Evolutionary conservation across 1,140 invertebrate genomes (phyloP).

Genomic region (Drosophila nigromelanica): DNA sequence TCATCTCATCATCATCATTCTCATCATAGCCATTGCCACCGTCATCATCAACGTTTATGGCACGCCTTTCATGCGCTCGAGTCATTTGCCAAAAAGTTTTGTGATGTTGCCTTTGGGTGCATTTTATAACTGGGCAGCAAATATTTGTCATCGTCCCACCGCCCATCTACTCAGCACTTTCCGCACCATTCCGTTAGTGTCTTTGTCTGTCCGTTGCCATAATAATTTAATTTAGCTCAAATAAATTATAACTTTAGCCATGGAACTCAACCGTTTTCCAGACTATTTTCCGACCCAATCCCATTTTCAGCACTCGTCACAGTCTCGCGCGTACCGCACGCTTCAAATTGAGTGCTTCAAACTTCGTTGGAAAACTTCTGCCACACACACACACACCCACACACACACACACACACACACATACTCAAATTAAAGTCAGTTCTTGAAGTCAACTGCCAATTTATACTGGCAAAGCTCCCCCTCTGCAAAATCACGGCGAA

Average conservation of each 20-base stretch:
- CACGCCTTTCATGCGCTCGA: constrained; percentile 66
- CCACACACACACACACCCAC: constrained; percentile 25
- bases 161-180: background rate
- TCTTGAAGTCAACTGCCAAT: constrained; percentile 76
- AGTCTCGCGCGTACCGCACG: constrained; percentile 59
- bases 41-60: constrained; percentile 61
- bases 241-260: constrained; percentile 68
- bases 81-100: constrained; percentile 68
- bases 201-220: constrained; percentile 48
- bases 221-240: constrained; percentile 80
- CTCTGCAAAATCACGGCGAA: constrained; percentile 16
- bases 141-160: constrained; percentile 62
- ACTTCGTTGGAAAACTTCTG: constrained; percentile 61
- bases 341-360: constrained; percentile 73
- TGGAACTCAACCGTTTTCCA: constrained; percentile 11
- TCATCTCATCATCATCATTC: constrained; percentile 10
- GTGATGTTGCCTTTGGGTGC: constrained; percentile 76
- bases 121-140: constrained; percentile 77
- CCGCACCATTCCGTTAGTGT: constrained; percentile 3
- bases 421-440: constrained; percentile 67
- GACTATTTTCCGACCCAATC: constrained; percentile 5
- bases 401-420: constrained; percentile 32
- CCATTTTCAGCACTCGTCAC: constrained; percentile 48
- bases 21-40: constrained; percentile 15
- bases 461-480: constrained; percentile 37